These are phyloP conservation scores for Chelonia mydas DNA, from an alignment of 2,797 vertebrate genomes.

Conservation along the genomic window DNA sequence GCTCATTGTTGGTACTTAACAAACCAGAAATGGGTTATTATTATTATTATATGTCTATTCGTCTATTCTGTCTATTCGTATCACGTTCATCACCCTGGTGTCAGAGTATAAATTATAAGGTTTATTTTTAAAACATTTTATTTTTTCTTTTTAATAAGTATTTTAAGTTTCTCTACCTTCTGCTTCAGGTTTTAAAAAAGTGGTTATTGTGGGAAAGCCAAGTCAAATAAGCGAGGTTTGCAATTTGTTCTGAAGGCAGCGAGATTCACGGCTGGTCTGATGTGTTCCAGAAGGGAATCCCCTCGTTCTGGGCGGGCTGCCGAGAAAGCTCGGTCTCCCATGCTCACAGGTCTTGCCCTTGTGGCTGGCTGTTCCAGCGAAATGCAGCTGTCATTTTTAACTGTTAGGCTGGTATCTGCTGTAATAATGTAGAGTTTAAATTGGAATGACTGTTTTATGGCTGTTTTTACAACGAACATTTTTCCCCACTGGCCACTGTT, in stretches of 20 bases:
- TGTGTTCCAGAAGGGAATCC: background rate
- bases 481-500: background rate
- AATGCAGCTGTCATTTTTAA: background rate
- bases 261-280: background rate
- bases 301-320: fast-evolving
- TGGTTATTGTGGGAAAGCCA: fast-evolving
- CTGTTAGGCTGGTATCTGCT: background rate
- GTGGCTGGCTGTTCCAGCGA: background rate
- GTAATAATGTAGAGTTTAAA: fast-evolving
- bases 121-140: background rate
- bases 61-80: background rate
- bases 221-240: background rate
- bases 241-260: background rate
- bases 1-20: background rate
- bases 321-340: background rate
- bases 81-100: background rate
- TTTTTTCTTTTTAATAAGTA: conserved; percentile 16
- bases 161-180: conserved; percentile 19
- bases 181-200: background rate
- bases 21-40: background rate
- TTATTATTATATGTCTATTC: too few species aligned
- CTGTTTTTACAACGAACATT: background rate
- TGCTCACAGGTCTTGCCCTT: background rate
- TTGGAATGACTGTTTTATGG: background rate
- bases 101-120: background rate